Percentiles rank a stretch among this genome's conserved stretches.
Evolutionary conservation across 1,140 invertebrate species (phyloP).

Genomic region (Plodia interpunctella): DNA sequence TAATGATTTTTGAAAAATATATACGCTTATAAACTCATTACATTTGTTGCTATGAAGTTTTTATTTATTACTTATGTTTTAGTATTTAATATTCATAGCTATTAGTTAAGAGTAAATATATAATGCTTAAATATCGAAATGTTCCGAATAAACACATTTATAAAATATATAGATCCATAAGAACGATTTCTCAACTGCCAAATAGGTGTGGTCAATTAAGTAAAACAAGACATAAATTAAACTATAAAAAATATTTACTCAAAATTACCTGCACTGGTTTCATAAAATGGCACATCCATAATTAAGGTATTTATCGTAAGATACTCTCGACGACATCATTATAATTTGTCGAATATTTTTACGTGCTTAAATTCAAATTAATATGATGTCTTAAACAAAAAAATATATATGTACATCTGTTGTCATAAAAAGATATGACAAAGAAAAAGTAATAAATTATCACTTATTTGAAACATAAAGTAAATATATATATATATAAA

Average conservation of each 20-base stretch:
- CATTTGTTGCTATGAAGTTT: slow-evolving; percentile 16
- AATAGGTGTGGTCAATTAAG: slow-evolving; percentile 18
- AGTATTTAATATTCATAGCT: neutral
- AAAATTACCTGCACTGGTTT: slow-evolving; percentile 14
- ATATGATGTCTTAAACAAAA: too few species aligned
- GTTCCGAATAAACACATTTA: slow-evolving; percentile 1
- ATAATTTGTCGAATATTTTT: too few species aligned
- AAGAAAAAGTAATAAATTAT: too few species aligned
- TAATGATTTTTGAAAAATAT: slow-evolving; percentile 14
- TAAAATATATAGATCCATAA: slow-evolving; percentile 7
- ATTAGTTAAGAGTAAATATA: slow-evolving; percentile 1
- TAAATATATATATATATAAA: too few species aligned
- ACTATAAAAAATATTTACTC: slow-evolving; percentile 5
- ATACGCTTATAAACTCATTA: slow-evolving; percentile 16
- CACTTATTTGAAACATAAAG: too few species aligned
- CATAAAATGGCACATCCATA: slow-evolving; percentile 2
- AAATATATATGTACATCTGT: too few species aligned
- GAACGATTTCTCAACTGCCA: slow-evolving; percentile 14
- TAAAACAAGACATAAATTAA: slow-evolving; percentile 12
- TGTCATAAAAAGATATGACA: too few species aligned
- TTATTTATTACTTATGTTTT: slow-evolving; percentile 12
- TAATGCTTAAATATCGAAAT: slow-evolving; percentile 5
- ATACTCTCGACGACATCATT: neutral
- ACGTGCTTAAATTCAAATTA: too few species aligned
- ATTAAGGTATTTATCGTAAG: neutral